phyloP scores from a whole-genome alignment of 1,140 invertebrate species.

The Archivesica marissinica region DNA sequence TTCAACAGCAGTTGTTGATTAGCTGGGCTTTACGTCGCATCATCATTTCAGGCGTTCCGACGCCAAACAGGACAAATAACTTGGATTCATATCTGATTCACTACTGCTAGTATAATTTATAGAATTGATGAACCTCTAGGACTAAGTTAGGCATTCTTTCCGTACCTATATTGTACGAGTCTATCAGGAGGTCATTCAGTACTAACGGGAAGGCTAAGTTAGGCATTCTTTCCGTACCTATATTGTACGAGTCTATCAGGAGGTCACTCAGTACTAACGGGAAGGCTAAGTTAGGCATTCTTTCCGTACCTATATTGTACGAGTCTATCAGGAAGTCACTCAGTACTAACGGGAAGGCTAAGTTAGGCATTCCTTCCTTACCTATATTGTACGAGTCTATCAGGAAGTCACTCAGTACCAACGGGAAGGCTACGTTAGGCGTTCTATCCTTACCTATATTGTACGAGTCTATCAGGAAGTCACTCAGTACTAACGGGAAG shows the following conservation, averaged over 20 bases:
- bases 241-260: conserved; percentile 94
- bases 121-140: no score
- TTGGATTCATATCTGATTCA: no score
- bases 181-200: conserved; percentile 96
- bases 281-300: conserved; percentile 91
- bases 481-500: conserved; percentile 93
- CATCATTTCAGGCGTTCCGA: no score
- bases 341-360: conserved; percentile 92
- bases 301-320: conserved; percentile 90
- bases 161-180: conserved; percentile 92
- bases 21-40: no score
- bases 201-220: conserved; percentile 92
- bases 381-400: conserved; percentile 94
- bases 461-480: conserved; percentile 95
- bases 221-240: conserved; percentile 90
- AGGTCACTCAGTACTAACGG: conserved; percentile 96
- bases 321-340: conserved; percentile 97
- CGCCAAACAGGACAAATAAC: no score
- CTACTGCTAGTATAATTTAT: no score
- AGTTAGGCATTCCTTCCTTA: conserved; percentile 91
- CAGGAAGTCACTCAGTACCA: conserved; percentile 95
- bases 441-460: conserved; percentile 89
- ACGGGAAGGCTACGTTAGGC: conserved; percentile 91
- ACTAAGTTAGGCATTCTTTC: no score
- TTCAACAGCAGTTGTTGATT: no score